Percentiles rank a stretch among this genome's conserved stretches.
phyloP scores from a whole-genome alignment of 53 echinoderm and acorn worm species.

The Luidia sarsii region DNA sequence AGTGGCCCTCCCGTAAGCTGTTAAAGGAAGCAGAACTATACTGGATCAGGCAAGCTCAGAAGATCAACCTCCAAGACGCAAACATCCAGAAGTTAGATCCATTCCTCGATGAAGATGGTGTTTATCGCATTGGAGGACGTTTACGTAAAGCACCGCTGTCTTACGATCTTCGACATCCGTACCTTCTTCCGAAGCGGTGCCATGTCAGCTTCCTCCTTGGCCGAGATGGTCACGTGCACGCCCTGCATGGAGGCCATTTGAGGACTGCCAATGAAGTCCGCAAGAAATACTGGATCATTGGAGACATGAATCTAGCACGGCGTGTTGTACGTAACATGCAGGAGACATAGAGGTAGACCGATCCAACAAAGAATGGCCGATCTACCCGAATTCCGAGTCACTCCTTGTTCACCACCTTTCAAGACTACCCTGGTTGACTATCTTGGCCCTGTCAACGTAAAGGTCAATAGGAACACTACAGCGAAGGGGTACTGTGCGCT shows the following conservation, averaged over 20 bases:
- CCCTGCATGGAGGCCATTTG: conserved; percentile 68
- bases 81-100: conserved; percentile 62
- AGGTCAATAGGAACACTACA: too few relatives aligned
- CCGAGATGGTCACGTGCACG: conserved; percentile 65
- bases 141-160: conserved; percentile 65
- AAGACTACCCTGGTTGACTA: too few relatives aligned
- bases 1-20: conserved; percentile 61
- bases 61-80: conserved; percentile 69
- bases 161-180: conserved; percentile 73
- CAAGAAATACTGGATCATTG: conserved; percentile 68
- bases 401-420: too few relatives aligned
- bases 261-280: conserved; percentile 70
- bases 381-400: too few relatives aligned
- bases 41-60: conserved; percentile 72
- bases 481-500: too few relatives aligned
- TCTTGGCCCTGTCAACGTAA: too few relatives aligned
- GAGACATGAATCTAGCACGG: conserved; percentile 59
- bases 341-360: too few relatives aligned
- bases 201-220: conserved; percentile 72
- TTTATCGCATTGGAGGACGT: conserved; percentile 75
- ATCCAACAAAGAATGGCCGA: too few relatives aligned
- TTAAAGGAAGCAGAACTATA: conserved; percentile 66
- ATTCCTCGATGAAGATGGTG: conserved; percentile 50
- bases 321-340: too few relatives aligned
- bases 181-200: conserved; percentile 72